Evolutionary conservation across 2,888 invertebrate genomes (phyloP).

Genomic region (Chouioia cunea): DNA sequence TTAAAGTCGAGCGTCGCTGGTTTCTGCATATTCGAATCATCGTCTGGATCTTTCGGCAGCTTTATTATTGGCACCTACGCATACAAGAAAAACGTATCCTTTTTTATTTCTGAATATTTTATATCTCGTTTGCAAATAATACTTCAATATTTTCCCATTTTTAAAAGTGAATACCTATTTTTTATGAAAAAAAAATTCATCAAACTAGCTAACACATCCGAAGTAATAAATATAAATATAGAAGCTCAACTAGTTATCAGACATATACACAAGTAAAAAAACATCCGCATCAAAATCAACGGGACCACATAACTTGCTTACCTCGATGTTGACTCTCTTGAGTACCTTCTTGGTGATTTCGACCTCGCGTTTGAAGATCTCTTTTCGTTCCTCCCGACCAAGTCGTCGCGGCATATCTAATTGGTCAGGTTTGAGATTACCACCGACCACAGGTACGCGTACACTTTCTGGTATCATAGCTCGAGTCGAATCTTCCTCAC

Average conservation of each 20-base stretch:
- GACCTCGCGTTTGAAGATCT: constrained; percentile 66
- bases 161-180: too few species aligned
- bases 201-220: neutral
- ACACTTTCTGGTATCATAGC: constrained; percentile 76
- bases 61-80: constrained; percentile 60
- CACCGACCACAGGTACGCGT: constrained; percentile 68
- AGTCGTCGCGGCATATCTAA: constrained; percentile 73
- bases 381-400: constrained; percentile 65
- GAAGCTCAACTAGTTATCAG: too few species aligned
- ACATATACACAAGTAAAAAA: neutral
- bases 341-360: constrained; percentile 66
- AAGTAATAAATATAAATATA: too few species aligned
- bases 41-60: constrained; percentile 46
- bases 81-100: neutral
- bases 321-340: constrained; percentile 66
- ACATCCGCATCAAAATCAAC: neutral
- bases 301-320: constrained; percentile 36
- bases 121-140: too few species aligned
- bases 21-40: constrained; percentile 69
- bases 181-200: neutral
- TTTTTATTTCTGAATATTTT: too few species aligned
- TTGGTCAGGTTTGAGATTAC: constrained; percentile 79
- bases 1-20: constrained; percentile 74
- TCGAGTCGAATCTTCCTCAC: constrained; percentile 76
- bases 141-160: too few species aligned